Conservation (phyloP, 2,888 invertebrate species). For the Phoronis australis region DNA sequence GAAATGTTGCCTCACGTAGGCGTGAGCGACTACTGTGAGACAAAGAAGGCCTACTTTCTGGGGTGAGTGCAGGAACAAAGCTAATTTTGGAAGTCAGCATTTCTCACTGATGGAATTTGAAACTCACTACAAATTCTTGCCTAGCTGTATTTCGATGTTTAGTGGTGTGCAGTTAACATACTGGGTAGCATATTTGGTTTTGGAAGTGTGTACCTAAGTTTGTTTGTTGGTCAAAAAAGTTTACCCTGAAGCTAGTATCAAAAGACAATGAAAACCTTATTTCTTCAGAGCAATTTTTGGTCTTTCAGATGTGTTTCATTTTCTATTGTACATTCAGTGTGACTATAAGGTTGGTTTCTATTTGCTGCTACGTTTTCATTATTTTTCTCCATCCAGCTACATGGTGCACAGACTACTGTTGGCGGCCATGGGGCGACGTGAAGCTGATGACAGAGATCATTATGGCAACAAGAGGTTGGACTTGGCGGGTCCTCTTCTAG, state of each 20-base stretch:
- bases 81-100: too few relatives aligned
- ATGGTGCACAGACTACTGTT: constrained; percentile 96
- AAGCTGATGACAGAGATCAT: constrained; percentile 99
- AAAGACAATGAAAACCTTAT: too few relatives aligned
- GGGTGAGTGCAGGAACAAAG: too few relatives aligned
- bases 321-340: not conserved
- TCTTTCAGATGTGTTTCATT: not conserved
- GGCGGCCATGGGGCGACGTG: constrained; percentile 83
- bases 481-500: constrained; percentile 92
- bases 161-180: too few relatives aligned
- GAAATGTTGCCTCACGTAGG: constrained; percentile 99
- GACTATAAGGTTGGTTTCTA: not conserved
- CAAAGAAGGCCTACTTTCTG: constrained; percentile 97
- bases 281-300: not conserved
- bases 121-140: too few relatives aligned
- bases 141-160: too few relatives aligned
- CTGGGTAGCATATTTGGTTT: too few relatives aligned
- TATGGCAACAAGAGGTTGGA: constrained; percentile 98
- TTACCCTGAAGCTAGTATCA: too few relatives aligned
- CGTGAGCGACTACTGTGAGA: constrained; percentile 98
- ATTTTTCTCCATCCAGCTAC: constrained; percentile 59
- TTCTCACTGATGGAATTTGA: too few relatives aligned
- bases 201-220: too few relatives aligned
- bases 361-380: not conserved
- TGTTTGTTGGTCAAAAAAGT: too few relatives aligned